These are phyloP conservation scores for Adrianichthys oophorus DNA, from an alignment of 2,797 vertebrate genomes.

Conservation along the genomic window DNA sequence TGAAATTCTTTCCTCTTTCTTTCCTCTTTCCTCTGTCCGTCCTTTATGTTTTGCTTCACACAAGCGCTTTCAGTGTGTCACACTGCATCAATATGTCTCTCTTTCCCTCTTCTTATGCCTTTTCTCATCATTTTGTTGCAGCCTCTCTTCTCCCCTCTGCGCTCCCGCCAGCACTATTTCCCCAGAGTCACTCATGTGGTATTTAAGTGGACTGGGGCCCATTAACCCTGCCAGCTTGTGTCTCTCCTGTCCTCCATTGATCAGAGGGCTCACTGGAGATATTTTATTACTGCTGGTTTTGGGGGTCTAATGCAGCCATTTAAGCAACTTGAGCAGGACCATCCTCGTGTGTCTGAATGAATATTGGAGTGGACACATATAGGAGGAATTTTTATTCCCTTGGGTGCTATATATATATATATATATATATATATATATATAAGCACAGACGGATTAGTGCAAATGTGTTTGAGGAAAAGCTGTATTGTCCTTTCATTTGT, in stretches of 20 bases:
- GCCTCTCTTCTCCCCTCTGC: constrained; percentile 6
- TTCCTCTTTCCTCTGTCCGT: too few relatives aligned
- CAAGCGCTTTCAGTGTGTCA: constrained; percentile 8
- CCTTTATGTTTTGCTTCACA: background rate
- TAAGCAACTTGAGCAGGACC: constrained; percentile 51
- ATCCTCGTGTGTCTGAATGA: constrained; percentile 22
- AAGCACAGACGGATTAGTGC: constrained; percentile 15
- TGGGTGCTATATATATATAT: constrained; percentile 29
- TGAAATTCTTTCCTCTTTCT: too few relatives aligned
- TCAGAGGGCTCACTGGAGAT: constrained; percentile 87
- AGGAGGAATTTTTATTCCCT: constrained; percentile 30
- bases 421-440: background rate
- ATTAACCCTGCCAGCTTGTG: constrained; percentile 86
- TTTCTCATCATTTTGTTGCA: constrained; percentile 18
- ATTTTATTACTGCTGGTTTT: constrained; percentile 86
- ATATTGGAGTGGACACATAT: constrained; percentile 31
- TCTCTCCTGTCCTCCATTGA: constrained; percentile 85
- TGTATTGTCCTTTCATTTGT: background rate
- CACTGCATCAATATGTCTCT: constrained; percentile 4
- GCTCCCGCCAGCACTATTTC: constrained; percentile 47
- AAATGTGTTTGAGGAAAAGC: constrained; percentile 12
- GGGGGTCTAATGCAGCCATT: constrained; percentile 60
- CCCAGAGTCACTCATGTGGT: constrained; percentile 82
- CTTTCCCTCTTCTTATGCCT: constrained; percentile 2
- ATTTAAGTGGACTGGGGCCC: constrained; percentile 82